Evolutionary conservation across 2,797 vertebrate species (phyloP).

Genomic region (Hyperoplus immaculatus): DNA sequence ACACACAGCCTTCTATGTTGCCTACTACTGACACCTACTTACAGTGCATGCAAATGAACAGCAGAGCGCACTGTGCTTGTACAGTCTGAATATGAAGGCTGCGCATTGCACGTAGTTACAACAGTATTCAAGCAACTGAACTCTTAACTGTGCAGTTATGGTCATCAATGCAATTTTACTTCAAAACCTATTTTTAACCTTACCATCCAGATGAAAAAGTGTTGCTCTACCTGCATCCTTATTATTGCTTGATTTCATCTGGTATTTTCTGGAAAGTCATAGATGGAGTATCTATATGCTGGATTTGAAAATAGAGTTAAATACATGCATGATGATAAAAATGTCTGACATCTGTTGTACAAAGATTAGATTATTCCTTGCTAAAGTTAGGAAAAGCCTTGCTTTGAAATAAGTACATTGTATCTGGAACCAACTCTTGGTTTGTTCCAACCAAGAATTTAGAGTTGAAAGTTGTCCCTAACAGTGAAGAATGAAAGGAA

Average conservation of each 20-base stretch:
- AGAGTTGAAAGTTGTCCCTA: not conserved
- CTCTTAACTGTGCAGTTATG: not conserved
- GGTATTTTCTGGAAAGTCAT: not conserved
- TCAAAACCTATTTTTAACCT: not conserved
- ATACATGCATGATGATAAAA: not conserved
- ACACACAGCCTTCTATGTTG: not conserved
- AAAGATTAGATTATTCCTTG: not conserved
- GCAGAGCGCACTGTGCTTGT: conserved; percentile 52
- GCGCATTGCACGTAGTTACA: not conserved
- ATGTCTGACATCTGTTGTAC: not conserved
- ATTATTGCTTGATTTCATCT: not conserved
- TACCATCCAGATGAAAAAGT: not conserved
- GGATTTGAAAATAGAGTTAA: not conserved
- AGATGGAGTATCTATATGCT: not conserved
- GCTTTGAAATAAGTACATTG: too few relatives aligned
- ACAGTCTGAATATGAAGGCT: not conserved
- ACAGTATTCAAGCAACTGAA: not conserved
- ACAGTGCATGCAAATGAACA: conserved; percentile 50
- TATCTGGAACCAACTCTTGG: too few relatives aligned
- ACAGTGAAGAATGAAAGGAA: not conserved
- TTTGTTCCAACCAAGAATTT: too few relatives aligned
- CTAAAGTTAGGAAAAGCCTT: too few relatives aligned
- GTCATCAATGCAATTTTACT: not conserved
- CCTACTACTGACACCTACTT: conserved; percentile 8
- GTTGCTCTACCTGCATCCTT: not conserved